Base-by-base conservation (phyloP, 1,140 invertebrate species). In the Papilio dardanus region DNA sequence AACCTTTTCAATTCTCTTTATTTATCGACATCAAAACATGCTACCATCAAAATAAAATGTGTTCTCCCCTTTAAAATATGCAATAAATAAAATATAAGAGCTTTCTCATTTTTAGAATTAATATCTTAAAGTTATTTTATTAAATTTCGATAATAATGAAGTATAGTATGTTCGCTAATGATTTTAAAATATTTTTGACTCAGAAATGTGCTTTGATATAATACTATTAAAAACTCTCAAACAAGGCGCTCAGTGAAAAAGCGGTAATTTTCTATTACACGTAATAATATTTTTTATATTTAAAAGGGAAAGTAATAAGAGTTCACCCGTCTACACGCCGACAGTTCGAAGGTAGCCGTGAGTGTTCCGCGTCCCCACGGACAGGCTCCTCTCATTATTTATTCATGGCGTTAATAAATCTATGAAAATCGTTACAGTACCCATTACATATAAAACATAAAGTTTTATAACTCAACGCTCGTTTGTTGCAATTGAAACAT, bases 391-490 rank as follows among this genome's bases (percentile, higher is more conserved):
- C 65, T 75, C 74, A 69, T 69, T 69, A 69, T 33, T 69, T 69
- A 75, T 75, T 68, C 46, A 75, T 46, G 28, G 74, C 66, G 67
- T 68, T 75, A 75, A 54, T 71, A 73, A 76, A 76, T 65, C 54
- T 71, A 65, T 71, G 66, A 76, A 76, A 71, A 33, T 67, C 40
- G 40, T 73, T 77, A 69, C 71, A 35, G 76, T 68, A 71, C 35
- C 16, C 31, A 50, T 46, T 77, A 46, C 28, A 28, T 37, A 74
- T 77, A 74, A 77, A 74, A 71, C 62, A 66, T 46, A 50, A 21
- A 50, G 12, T 77, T 77, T 68, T 77, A 77, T 67, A 74, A 77
- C 54, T 1, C 33, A 40, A 46, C 16, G 58, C 31, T 74, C 69
- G 66, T 68, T 65, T 73, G n/a, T 46, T 21, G 58, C 46, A 24